These are phyloP conservation scores for Macaca mulatta DNA, from an alignment of 2,113 vertebrate species.

Conservation along the genomic window DNA sequence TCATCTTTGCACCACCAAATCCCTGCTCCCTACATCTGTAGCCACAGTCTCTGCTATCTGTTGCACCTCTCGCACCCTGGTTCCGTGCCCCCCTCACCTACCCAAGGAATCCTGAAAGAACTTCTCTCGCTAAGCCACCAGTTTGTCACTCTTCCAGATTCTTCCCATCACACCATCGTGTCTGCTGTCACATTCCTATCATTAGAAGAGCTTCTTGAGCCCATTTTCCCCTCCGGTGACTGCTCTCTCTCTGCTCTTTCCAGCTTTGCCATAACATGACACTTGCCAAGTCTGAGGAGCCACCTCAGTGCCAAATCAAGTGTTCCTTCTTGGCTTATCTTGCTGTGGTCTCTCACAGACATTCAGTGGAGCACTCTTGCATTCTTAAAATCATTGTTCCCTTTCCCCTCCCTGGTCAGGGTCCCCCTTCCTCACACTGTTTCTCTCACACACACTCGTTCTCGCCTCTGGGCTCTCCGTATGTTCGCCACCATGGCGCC, in stretches of 20 bases:
- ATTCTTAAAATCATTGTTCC: not conserved
- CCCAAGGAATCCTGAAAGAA: not conserved
- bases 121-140: not conserved
- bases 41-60: not conserved
- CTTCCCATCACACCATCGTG: accelerated
- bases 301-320: not conserved
- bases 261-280: not conserved
- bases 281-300: not conserved
- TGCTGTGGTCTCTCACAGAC: not conserved
- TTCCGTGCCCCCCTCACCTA: not conserved
- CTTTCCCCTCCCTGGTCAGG: no score
- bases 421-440: accelerated
- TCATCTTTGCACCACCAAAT: not conserved
- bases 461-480: not conserved
- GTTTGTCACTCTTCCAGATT: not conserved
- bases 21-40: not conserved
- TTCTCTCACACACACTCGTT: accelerated
- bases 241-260: not conserved
- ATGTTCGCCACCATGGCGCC: accelerated
- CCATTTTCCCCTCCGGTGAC: not conserved
- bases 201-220: not conserved
- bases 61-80: not conserved
- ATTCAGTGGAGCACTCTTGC: not conserved
- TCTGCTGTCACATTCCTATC: not conserved
- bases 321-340: not conserved